A percentile compares a stretch with the other conserved stretches of the same genome.
phyloP scores from a whole-genome alignment of 1,140 invertebrate genomes.

The Pomacea maculata region DNA sequence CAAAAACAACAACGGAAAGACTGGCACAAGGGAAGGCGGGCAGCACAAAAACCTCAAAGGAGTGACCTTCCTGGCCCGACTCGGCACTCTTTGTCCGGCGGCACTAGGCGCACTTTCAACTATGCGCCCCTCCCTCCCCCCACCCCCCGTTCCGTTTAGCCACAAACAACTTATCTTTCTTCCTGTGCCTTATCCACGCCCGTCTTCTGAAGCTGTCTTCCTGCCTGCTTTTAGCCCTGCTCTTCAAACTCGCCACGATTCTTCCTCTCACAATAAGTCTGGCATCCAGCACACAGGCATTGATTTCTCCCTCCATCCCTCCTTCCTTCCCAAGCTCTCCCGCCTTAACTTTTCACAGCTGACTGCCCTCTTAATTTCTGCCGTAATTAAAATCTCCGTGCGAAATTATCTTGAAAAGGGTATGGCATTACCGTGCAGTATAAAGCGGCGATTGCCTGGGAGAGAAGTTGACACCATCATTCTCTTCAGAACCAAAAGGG shows the following conservation, averaged over 20 bases:
- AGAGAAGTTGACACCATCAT: constrained; percentile 5
- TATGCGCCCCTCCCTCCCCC: too few species aligned
- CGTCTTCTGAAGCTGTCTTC: not conserved
- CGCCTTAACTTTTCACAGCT: constrained; percentile 10
- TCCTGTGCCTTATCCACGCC: not conserved
- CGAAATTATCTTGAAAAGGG: constrained; percentile 3
- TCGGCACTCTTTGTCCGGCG: too few species aligned
- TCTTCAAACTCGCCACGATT: not conserved
- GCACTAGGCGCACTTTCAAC: too few species aligned
- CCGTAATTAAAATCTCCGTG: constrained; percentile 22
- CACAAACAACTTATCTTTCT: not conserved
- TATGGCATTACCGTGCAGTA: constrained; percentile 3
- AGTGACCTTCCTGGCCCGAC: too few species aligned
- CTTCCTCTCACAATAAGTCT: not conserved
- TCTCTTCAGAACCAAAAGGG: not conserved
- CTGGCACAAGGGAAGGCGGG: too few species aligned
- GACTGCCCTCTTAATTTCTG: constrained; percentile 15
- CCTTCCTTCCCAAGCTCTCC: constrained; percentile 11
- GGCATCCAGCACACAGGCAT: not conserved
- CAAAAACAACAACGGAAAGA: too few species aligned
- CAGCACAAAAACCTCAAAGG: too few species aligned
- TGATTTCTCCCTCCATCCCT: constrained; percentile 7
- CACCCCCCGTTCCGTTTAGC: not conserved
- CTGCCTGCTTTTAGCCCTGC: not conserved
- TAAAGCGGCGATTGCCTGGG: constrained; percentile 4